Evolutionary conservation across 2,888 invertebrate genomes (phyloP).

Genomic region (Agapostemon virescens): DNA sequence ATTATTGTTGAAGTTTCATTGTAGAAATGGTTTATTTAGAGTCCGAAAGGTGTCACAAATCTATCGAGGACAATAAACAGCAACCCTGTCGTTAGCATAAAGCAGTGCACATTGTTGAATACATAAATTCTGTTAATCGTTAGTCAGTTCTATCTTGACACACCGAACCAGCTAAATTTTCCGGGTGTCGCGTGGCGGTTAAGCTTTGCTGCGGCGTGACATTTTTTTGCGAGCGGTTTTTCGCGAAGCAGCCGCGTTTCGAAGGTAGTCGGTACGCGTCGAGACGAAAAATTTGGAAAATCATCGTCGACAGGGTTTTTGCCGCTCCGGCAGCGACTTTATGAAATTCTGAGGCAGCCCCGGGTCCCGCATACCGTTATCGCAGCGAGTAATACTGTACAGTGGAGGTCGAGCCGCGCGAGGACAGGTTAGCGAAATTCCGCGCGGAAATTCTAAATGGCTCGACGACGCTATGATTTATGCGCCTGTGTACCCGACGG

Average conservation of each 20-base stretch:
- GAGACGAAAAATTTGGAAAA: conserved; percentile 14
- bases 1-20: too few relatives aligned
- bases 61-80: too few relatives aligned
- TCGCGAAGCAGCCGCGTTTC: background rate
- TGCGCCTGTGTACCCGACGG: conserved; percentile 43
- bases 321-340: conserved; percentile 21
- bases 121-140: too few relatives aligned
- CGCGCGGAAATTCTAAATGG: conserved; percentile 66
- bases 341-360: conserved; percentile 46
- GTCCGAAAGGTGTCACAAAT: too few relatives aligned
- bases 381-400: conserved; percentile 7
- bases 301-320: conserved; percentile 2
- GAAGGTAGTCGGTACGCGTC: background rate
- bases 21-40: too few relatives aligned
- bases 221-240: too few relatives aligned
- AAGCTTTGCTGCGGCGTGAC: too few relatives aligned
- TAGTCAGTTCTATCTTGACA: too few relatives aligned
- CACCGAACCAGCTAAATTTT: too few relatives aligned
- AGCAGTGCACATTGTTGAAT: too few relatives aligned
- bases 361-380: conserved; percentile 14
- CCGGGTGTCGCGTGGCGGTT: too few relatives aligned
- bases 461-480: conserved; percentile 65
- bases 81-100: too few relatives aligned
- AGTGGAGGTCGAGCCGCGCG: conserved; percentile 1
- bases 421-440: conserved; percentile 62